Conservation (phyloP, 1,140 invertebrate genomes). For the Zaprionus camerounensis region DNA sequence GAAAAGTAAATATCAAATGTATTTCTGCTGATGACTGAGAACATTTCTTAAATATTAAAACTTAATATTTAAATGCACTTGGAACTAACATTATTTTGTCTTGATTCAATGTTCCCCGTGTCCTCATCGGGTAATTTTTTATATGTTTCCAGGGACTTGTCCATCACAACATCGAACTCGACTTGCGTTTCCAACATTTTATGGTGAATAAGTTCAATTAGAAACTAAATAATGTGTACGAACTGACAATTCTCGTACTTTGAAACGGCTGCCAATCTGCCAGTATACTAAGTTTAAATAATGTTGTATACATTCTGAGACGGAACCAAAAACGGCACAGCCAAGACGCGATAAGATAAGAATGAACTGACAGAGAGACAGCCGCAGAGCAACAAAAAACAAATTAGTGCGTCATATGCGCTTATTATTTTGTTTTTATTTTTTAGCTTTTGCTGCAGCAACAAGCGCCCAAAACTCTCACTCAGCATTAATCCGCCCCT, state of each 20-base stretch:
- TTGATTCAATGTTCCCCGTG: slow-evolving; percentile 34
- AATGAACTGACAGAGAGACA: slow-evolving; percentile 9
- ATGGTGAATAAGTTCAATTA: slow-evolving; percentile 36
- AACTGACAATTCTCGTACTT: slow-evolving; percentile 50
- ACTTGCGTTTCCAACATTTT: slow-evolving; percentile 49
- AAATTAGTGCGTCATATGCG: slow-evolving; percentile 45
- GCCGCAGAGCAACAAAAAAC: slow-evolving; percentile 8
- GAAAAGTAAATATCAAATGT: slow-evolving; percentile 11
- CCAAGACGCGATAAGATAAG: slow-evolving; percentile 66
- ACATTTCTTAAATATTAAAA: slow-evolving; percentile 22
- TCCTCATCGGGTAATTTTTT: slow-evolving; percentile 37
- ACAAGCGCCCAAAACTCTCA: slow-evolving; percentile 13
- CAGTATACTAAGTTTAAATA: slow-evolving; percentile 56
- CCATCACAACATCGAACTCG: slow-evolving; percentile 40
- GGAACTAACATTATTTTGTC: slow-evolving; percentile 51
- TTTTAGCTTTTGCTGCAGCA: slow-evolving; percentile 6
- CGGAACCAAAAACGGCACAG: slow-evolving; percentile 58
- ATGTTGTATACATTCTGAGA: slow-evolving; percentile 37
- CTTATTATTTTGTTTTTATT: slow-evolving; percentile 6
- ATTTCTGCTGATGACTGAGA: slow-evolving; percentile 10
- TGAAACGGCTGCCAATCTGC: slow-evolving; percentile 48
- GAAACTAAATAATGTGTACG: slow-evolving; percentile 42
- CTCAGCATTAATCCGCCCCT: slow-evolving; percentile 31
- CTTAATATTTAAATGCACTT: slow-evolving; percentile 14
- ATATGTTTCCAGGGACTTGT: slow-evolving; percentile 21